These are phyloP conservation scores for Linnaemya tessellans DNA, from an alignment of 2,888 invertebrate species.

Conservation along the genomic window DNA sequence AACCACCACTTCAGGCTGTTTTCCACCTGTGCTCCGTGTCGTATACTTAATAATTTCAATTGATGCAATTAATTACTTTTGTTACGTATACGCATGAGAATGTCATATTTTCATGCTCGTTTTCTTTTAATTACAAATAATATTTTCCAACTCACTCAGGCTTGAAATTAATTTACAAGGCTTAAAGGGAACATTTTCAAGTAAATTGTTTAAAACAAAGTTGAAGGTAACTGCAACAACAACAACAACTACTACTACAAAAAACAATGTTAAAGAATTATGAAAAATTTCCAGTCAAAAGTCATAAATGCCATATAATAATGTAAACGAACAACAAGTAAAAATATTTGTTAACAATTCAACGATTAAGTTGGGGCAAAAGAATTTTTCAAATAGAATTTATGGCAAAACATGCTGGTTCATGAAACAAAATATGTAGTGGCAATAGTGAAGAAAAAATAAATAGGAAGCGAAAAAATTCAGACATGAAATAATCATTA, in stretches of 20 bases:
- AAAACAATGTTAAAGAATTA: conserved; percentile 5
- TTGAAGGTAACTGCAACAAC: not conserved
- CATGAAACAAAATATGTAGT: not conserved
- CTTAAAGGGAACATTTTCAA: not conserved
- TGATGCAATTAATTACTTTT: conserved; percentile 7
- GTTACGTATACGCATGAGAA: conserved; percentile 4
- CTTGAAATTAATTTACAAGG: conserved; percentile 27
- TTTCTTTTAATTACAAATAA: conserved; percentile 19
- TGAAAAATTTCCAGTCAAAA: conserved; percentile 25
- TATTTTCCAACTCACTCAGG: not conserved
- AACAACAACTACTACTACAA: not conserved
- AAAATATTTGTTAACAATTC: conserved; percentile 20
- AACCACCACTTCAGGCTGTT: not conserved
- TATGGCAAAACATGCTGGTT: not conserved
- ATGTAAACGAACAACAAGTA: conserved; percentile 12
- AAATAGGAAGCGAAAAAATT: not conserved
- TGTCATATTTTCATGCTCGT: not conserved
- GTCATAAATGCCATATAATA: conserved; percentile 43
- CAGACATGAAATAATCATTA: conserved; percentile 46
- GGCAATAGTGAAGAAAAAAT: not conserved
- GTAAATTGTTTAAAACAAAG: conserved; percentile 7
- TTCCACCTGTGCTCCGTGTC: not conserved
- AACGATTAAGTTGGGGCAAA: conserved; percentile 23
- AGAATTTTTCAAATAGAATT: not conserved
- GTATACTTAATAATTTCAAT: conserved; percentile 10